Percentiles rank a stretch among this genome's conserved stretches.
Conservation (phyloP, 1,140 invertebrate species). For the Cardiocondyla obscurior region DNA sequence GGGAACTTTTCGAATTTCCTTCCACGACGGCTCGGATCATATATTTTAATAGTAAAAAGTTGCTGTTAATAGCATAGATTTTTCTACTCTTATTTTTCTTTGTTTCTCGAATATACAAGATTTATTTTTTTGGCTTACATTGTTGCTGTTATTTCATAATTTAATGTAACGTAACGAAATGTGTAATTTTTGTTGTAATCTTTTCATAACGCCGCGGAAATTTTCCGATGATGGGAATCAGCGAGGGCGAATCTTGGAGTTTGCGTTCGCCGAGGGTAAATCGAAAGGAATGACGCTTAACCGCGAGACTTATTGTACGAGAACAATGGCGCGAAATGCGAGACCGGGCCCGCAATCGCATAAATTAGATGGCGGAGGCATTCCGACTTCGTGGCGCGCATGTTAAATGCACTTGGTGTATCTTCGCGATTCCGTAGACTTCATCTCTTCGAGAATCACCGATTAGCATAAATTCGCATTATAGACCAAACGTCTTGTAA, state of each 20-base stretch:
- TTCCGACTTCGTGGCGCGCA: constrained; percentile 67
- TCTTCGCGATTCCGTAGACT: constrained; percentile 66
- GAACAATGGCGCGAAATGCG: constrained; percentile 73
- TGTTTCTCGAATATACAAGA: background rate
- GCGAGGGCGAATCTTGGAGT: constrained; percentile 34
- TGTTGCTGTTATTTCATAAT: no score
- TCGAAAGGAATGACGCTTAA: constrained; percentile 51
- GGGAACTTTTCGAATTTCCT: constrained; percentile 57
- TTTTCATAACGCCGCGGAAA: background rate
- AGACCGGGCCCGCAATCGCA: constrained; percentile 68
- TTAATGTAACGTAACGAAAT: no score
- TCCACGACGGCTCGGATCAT: background rate
- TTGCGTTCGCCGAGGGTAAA: constrained; percentile 34
- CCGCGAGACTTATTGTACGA: constrained; percentile 70
- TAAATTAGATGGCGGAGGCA: constrained; percentile 74
- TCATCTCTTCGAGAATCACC: constrained; percentile 52
- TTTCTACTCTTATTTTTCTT: no score
- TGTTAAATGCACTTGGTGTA: constrained; percentile 72
- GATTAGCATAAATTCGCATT: constrained; percentile 62
- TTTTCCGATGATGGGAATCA: constrained; percentile 7
- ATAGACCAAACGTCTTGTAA: background rate
- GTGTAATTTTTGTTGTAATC: background rate
- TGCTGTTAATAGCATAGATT: background rate
- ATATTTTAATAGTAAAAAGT: background rate
- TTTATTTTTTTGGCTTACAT: no score